A percentile compares a stretch with the other conserved stretches of the same genome.
phyloP scores from a whole-genome alignment of 2,797 vertebrate species.

The Pseudochirops corinnae region DNA sequence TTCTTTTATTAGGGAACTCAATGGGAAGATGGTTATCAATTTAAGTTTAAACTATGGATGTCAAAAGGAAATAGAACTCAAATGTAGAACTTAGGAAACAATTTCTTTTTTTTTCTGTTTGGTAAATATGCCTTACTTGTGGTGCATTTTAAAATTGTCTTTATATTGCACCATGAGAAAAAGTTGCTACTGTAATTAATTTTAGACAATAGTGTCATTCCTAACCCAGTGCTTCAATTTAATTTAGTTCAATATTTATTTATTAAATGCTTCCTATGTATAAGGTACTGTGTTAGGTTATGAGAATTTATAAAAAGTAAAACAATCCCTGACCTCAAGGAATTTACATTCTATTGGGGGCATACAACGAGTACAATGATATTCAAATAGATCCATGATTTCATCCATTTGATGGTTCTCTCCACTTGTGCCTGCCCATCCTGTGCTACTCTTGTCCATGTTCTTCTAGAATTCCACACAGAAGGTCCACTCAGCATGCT shows the following conservation, averaged over 20 bases:
- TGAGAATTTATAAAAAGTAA: background rate
- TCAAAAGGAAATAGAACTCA: background rate
- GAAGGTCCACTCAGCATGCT: background rate
- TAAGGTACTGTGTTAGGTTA: background rate
- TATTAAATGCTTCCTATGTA: background rate
- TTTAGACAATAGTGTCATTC: background rate
- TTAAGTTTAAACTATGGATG: background rate
- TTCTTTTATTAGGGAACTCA: background rate
- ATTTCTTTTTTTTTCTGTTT: background rate
- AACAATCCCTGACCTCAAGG: background rate
- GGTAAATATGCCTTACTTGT: background rate
- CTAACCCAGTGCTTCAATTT: background rate
- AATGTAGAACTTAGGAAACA: background rate
- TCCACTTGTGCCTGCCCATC: background rate
- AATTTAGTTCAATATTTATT: background rate
- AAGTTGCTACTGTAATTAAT: background rate
- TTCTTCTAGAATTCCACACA: background rate
- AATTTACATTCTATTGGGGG: background rate
- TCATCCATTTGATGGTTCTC: background rate
- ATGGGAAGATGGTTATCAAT: background rate
- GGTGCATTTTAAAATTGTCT: background rate
- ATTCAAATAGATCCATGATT: background rate
- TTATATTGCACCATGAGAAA: background rate
- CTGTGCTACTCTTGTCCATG: background rate
- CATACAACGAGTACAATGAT: background rate